Base-by-base conservation (phyloP, 2,797 vertebrate genomes). In the Chiloscyllium punctatum region DNA sequence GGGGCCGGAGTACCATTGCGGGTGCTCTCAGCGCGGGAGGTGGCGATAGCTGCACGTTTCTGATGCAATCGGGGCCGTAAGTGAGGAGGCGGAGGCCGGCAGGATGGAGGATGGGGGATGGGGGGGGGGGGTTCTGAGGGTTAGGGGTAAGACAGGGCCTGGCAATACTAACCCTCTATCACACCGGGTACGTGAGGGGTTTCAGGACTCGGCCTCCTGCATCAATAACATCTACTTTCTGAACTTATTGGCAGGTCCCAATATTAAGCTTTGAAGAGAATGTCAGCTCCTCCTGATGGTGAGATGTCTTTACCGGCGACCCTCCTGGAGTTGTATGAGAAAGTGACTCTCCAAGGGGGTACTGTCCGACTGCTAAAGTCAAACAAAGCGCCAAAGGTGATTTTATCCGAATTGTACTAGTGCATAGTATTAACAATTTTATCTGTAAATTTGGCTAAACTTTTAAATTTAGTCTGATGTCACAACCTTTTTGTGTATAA, bases 301-400 rank as follows among this genome's bases (percentile, higher is more conserved):
- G 96, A 96, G 57, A 95, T 57, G 96, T 68, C 97, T 95, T 96
- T 96, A 13, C 96, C 97, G 42, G 96, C 96, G 90, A 97, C 96
- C 96, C 97, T 98, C 0, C 96, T 98, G 97, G 98, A 98, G 66
- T 97, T 99, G 37, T 99, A 98, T 96, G 97, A 98, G 96, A 97
- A 96, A 96, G 96, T 99, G 53, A 97, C 97, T 16, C 96, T 96
- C 33, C 99, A 99, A 96, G 99, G 98, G 96, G 98, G 99, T 1
- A 97, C 96, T 95, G 98, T 99, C 96, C 97, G 98, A 96, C 77
- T 96, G 30, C 96, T 99, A 91, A 99, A 99, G 97, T 97, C 98
- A 4, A 96, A 97, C 94, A 99, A 98, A 96, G 98, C 98, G 25
- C 95, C 98, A 0, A 98, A 99, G 97, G 99, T 99, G 97, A 96